Base-by-base conservation (phyloP, 2,797 vertebrate species). In the Pempheris klunzingeri region DNA sequence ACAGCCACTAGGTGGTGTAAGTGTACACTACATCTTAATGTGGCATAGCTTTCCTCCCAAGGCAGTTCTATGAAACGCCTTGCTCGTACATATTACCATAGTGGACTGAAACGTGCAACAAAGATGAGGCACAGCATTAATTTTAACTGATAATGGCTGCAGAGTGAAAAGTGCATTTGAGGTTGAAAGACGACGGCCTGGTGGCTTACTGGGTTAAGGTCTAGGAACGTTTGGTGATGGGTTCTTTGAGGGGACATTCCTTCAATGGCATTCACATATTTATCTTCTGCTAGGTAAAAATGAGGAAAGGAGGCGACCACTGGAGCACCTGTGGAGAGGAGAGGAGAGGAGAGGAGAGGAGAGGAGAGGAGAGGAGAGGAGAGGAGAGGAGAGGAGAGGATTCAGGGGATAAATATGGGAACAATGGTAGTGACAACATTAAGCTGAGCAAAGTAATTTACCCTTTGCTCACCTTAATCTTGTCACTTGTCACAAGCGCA, bases 231-330 rank as follows among this genome's bases (percentile, higher is more conserved):
- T 80, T 96, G 94, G 85, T 96, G 96, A 7, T 90, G 88, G 26
- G 87, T 61, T 44, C 88, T 91, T 13, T 93, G 57, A 17, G 96
- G 95, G 5, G 88, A 85, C 79, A 96, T 32, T 57, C 96, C 96
- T 7, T 67, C 80, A 3, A 96, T 78, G 38, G 90, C 94, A 1
- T 41, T 5, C 8, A 46, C 71, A 49, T 95, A 96, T 81, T 93
- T 92, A 4, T 69, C 3, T 1, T 95, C 96, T 1, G 77, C 95
- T 62, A 95, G 88, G 71, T 95, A 93, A 71, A 96, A 96, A 87
- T 96, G 95, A 49, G 96, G 95, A 41, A 96, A 96, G 12, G 96
- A 96, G 15, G 94, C 90, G 0, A 96, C 89, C 2, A 96, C 93
- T 0, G 95, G 96, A 17, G 93, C 96, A 64, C 94, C 96, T 96